Conservation (phyloP, 2,797 vertebrate genomes). For the Oreonectes daqikongensis region DNA sequence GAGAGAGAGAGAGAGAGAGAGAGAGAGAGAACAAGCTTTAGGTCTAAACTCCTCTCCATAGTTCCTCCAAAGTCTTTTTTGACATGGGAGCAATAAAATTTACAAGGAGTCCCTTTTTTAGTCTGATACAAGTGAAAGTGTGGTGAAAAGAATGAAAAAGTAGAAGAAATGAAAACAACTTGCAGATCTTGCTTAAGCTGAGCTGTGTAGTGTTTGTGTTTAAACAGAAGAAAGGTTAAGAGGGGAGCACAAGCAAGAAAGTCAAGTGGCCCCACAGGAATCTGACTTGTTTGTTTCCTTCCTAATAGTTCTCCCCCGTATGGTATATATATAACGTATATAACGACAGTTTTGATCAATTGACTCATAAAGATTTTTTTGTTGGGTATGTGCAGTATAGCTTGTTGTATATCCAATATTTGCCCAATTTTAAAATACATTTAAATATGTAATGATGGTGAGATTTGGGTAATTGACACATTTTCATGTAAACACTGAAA, state of each 20-base stretch:
- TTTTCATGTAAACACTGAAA: background rate
- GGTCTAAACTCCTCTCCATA: constrained; percentile 92
- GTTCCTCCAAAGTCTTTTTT: constrained; percentile 94
- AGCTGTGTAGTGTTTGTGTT: constrained; percentile 74
- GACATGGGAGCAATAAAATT: constrained; percentile 92
- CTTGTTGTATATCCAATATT: too few species aligned
- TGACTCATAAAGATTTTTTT: too few species aligned
- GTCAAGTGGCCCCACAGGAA: constrained; percentile 54
- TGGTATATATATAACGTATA: too few species aligned
- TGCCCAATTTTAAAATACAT: too few species aligned
- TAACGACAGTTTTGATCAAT: too few species aligned
- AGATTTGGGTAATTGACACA: background rate
- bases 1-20: background rate
- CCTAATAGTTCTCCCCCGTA: background rate
- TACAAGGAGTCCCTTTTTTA: constrained; percentile 83
- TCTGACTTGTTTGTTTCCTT: constrained; percentile 28
- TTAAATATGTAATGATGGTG: background rate
- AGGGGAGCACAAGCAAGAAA: constrained; percentile 64
- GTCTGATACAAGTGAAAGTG: constrained; percentile 74
- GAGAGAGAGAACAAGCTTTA: constrained; percentile 67
- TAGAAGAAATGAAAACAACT: constrained; percentile 59
- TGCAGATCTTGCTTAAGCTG: constrained; percentile 66
- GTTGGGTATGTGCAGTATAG: too few species aligned
- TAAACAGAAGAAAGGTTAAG: constrained; percentile 67
- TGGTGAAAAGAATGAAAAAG: constrained; percentile 65